Evolutionary conservation across 2,888 invertebrate species (phyloP), one percentile per base, ranked within the genome.

Genomic region (Philopedon plagiatum): DNA sequence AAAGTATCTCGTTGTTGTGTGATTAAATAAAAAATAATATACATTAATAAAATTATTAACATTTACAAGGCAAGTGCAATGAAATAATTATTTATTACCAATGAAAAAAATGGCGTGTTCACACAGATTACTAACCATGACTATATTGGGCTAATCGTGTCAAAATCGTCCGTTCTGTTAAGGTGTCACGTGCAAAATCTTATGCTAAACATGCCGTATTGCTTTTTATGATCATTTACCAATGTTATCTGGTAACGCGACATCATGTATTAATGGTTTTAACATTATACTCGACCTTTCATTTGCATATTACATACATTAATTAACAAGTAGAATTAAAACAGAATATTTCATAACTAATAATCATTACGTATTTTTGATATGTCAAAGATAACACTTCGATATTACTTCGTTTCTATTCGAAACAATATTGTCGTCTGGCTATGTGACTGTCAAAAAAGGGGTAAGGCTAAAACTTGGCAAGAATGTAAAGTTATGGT

Each of bases 221-320:
- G 26, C 2, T 49, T 49, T 46, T 26, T 26, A 49, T 49, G 23
- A 49, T 21, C 21, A 21, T 21, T 46, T 49, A 49, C 26, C 49
- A 49, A 49, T 49, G 13, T 49, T 13, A 49, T 49, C 49, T 23
- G 49, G 49, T 49, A 26, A 49, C 19, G 49, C 49, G 23, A 49
- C 49, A 49, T 49, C 23, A n/a, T 49, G 49, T 26, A 26, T 26
- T 49, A 49, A 49, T 26, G 49, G 23, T 26, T 49, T 26, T 49
- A 26, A 13, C 26, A 23, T 23, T 23, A 49, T 13, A 49, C 26
- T 26, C 26, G 49, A 26, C 49, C 49, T 49, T 26, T 1, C n/a
- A 49, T 49, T 49, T 49, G 7, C 49, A 49, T 49, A 26, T 18
- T 13, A 49, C n/a, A n/a, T 49, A n/a, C 8, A 13, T 2, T 18